phyloP scores from a whole-genome alignment of 2,113 vertebrate genomes.

The Ictalurus punctatus region DNA sequence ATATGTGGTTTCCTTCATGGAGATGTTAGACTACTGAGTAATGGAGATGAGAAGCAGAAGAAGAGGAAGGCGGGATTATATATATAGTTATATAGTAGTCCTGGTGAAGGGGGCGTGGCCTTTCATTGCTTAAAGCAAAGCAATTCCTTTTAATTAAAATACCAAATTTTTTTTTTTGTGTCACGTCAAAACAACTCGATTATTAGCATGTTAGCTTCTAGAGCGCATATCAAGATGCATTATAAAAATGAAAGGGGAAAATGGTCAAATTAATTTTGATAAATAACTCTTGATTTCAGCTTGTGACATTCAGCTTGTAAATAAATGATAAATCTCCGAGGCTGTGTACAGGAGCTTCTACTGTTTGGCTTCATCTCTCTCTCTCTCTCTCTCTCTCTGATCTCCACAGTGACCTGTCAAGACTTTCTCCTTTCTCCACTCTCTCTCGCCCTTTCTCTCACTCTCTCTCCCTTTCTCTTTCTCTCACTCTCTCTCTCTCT shows the following conservation, averaged over 20 bases:
- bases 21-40: not conserved
- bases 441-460: conserved; percentile 59
- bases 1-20: not conserved
- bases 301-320: not conserved
- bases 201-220: not conserved
- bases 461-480: conserved; percentile 46
- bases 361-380: conserved; percentile 4
- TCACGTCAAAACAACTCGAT: not conserved
- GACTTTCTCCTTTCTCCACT: not conserved
- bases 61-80: not conserved
- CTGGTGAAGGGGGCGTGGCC: not conserved
- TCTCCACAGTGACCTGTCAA: too few species aligned
- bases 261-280: not conserved
- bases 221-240: too few species aligned
- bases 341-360: not conserved
- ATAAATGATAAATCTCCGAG: not conserved
- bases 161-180: too few species aligned
- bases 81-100: not conserved
- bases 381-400: conserved; percentile 26
- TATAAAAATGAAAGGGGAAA: not conserved
- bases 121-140: not conserved
- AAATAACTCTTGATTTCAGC: not conserved
- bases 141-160: not conserved
- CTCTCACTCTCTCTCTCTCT: conserved; percentile 42
- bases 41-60: not conserved